These are phyloP conservation scores for Pyrochroa serraticornis DNA, from an alignment of 2,888 invertebrate genomes.

Conservation along the genomic window DNA sequence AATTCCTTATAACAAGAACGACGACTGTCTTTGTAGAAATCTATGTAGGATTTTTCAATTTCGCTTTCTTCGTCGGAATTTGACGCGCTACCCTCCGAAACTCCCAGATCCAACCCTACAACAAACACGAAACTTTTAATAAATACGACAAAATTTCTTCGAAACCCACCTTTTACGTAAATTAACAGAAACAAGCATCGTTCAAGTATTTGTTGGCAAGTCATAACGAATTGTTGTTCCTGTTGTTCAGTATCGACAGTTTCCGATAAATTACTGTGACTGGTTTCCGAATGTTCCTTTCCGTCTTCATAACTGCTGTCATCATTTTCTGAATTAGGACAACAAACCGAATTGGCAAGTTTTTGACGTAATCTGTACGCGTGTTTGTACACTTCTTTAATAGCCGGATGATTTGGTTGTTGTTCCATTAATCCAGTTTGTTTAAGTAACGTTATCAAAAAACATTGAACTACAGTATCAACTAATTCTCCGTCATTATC, in stretches of 20 bases:
- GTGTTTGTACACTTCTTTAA: conserved; percentile 53
- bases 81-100: conserved; percentile 31
- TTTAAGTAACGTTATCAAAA: conserved; percentile 61
- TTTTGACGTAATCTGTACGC: conserved; percentile 47
- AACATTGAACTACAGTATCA: conserved; percentile 59
- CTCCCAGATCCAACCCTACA: conserved; percentile 39
- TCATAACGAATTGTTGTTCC: conserved; percentile 42
- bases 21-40: conserved; percentile 48
- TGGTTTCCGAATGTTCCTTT: conserved; percentile 28
- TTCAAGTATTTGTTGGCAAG: conserved; percentile 58
- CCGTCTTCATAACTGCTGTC: conserved; percentile 31
- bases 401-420: conserved; percentile 45
- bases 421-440: conserved; percentile 60
- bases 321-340: conserved; percentile 33
- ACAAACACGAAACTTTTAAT: no score
- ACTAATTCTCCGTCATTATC: conserved; percentile 58
- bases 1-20: conserved; percentile 38
- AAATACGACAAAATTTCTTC: no score
- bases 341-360: conserved; percentile 45
- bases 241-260: conserved; percentile 26
- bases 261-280: not conserved
- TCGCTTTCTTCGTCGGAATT: conserved; percentile 47
- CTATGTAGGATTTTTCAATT: conserved; percentile 50
- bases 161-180: conserved; percentile 56
- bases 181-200: conserved; percentile 61